Percentiles rank a stretch among this genome's conserved stretches.
Conservation (phyloP, 2,888 invertebrate species). For the Caenorhabditis sp. region DNA sequence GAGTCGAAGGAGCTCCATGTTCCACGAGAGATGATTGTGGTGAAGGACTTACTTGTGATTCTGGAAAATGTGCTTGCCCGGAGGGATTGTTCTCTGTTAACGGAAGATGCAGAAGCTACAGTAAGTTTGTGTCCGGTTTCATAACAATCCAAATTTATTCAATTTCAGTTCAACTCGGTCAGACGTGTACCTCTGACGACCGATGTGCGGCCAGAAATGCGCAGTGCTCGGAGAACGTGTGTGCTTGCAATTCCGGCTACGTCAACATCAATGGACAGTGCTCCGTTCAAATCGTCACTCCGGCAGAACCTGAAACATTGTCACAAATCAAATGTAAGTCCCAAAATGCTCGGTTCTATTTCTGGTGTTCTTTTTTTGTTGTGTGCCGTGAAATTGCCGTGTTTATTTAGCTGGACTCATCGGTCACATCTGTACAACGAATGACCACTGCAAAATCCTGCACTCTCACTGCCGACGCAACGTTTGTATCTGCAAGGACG, state of each 20-base stretch:
- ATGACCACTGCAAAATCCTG: conserved; percentile 59
- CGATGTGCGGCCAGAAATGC: conserved; percentile 42
- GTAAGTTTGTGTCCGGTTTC: conserved; percentile 12
- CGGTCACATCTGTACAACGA: conserved; percentile 59
- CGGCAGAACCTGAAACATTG: conserved; percentile 42
- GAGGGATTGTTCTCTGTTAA: conserved; percentile 49
- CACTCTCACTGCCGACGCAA: conserved; percentile 63
- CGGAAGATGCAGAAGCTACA: conserved; percentile 49
- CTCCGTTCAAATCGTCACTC: conserved; percentile 26
- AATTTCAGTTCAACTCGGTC: conserved; percentile 49
- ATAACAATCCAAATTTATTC: background rate
- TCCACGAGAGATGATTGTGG: conserved; percentile 64
- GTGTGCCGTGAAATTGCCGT: conserved; percentile 35
- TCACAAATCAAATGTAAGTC: conserved; percentile 58
- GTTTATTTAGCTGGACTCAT: conserved; percentile 64
- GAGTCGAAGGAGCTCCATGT: conserved; percentile 52
- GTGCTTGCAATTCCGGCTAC: conserved; percentile 57
- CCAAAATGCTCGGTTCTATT: no score
- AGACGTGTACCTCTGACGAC: conserved; percentile 48
- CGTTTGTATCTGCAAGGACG: conserved; percentile 65
- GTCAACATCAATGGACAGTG: conserved; percentile 42
- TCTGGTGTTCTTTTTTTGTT: conserved; percentile 13
- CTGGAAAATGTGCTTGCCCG: conserved; percentile 71
- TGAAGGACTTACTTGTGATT: conserved; percentile 67
- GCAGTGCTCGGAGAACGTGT: conserved; percentile 49